Conservation (phyloP, 2,888 invertebrate species). For the Athalia cordata region DNA sequence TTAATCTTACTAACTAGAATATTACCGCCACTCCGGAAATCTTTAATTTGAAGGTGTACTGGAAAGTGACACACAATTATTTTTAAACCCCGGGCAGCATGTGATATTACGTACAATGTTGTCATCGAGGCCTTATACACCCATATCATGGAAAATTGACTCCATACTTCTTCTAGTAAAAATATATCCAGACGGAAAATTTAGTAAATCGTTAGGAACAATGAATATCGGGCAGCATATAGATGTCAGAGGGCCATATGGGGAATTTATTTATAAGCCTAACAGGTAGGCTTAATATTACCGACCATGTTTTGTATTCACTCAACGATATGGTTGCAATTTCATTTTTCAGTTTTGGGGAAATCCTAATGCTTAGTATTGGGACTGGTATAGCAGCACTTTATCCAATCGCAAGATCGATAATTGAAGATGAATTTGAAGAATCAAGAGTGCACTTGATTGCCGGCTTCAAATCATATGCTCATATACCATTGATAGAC, state of each 20-base stretch:
- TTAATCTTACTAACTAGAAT: too few species aligned
- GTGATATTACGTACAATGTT: constrained; percentile 59
- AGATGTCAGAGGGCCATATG: constrained; percentile 67
- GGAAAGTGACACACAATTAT: constrained; percentile 48
- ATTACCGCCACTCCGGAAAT: too few species aligned
- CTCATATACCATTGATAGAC: constrained; percentile 62
- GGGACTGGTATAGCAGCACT: constrained; percentile 68
- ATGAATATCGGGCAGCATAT: constrained; percentile 58
- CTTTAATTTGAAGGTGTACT: constrained; percentile 43
- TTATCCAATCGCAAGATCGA: constrained; percentile 64
- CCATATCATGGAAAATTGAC: constrained; percentile 61
- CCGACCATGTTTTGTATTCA: constrained; percentile 6
- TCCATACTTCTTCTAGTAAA: constrained; percentile 63
- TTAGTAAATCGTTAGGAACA: constrained; percentile 59
- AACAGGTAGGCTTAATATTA: constrained; percentile 60
- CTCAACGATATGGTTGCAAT: constrained; percentile 11
- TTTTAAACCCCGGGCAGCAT: constrained; percentile 65
- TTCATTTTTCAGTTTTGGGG: constrained; percentile 59
- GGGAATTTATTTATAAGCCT: constrained; percentile 63
- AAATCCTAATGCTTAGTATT: constrained; percentile 66
- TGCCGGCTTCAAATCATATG: constrained; percentile 62
- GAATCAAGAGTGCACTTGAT: constrained; percentile 64
- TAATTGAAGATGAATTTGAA: constrained; percentile 64
- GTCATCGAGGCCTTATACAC: constrained; percentile 65
- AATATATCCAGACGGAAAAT: constrained; percentile 62